Evolutionary conservation across 2,797 vertebrate genomes (phyloP), one percentile per base, ranked within the genome.

Genomic region (Propithecus perrieri): DNA sequence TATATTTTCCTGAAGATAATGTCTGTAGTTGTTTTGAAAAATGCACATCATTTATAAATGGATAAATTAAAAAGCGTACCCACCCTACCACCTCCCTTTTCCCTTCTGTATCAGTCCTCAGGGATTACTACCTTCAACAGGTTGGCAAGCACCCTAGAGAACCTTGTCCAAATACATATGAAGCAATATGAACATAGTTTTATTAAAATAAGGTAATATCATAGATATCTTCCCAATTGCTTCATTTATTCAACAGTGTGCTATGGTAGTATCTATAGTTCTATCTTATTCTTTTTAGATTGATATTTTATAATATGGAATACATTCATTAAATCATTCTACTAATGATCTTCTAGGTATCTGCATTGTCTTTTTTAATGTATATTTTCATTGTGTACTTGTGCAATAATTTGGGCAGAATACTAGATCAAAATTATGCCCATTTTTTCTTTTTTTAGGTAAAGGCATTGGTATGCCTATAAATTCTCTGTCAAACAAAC

Each of bases 1-100:
- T 76, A 57, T 48, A 63, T 84, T 83, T 94, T 95, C 65, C 79
- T 80, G 30, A 89, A 95, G 93, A 72, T 41, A 79, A 33, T 75
- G 85, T 74, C 69, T 84, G 63, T 38, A 90, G 1, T 75, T 89
- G 65, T 91, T 92, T 85, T 90, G 85, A 74, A 96, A 96, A 96
- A 89, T 57, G 8, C 10, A 20, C 41, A 26, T 12, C 59, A 43
- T 65, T 94, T 92, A 69, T 74, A 94, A 96, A 90, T 83, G 80
- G 74, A 65, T 83, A 67, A 74, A 83, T 78, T 83, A 81, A 90
- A 76, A 74, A 89, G 59, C 38, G 84, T 94, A 71, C 20, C n/a
- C 9, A 41, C 5, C 22, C 5, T 20, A 24, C 11, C 15, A 18
- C 22, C 13, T 57, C 12, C 41, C 38, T 79, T 91, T 20, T 43